Conservation (phyloP, 2,797 vertebrate species). For the Okamejei kenojei region DNA sequence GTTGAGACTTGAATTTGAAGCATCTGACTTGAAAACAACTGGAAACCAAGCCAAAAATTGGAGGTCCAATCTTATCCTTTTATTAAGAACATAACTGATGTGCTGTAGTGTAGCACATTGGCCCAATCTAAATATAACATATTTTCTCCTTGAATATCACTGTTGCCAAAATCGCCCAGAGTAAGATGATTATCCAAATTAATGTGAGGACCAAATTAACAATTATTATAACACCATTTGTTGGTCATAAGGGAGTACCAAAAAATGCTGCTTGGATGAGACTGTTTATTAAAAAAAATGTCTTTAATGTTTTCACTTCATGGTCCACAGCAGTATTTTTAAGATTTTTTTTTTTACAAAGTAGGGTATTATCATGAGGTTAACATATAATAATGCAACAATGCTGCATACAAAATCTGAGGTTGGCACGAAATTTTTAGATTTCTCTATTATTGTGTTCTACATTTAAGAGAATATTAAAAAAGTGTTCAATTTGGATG, state of each 20-base stretch:
- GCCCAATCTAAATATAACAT: neutral
- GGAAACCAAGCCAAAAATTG: neutral
- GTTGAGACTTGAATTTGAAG: neutral
- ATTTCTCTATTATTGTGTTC: neutral
- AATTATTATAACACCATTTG: neutral
- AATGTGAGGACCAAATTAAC: neutral
- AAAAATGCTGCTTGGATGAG: neutral
- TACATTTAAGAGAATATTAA: neutral
- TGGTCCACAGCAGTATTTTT: neutral
- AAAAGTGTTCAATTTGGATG: neutral
- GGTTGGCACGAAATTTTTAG: neutral
- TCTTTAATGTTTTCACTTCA: neutral
- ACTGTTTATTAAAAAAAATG: neutral
- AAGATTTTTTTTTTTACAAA: neutral
- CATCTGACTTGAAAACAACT: neutral
- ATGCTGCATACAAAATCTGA: neutral
- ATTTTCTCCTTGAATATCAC: neutral
- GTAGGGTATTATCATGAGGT: neutral
- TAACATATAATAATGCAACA: too few relatives aligned
- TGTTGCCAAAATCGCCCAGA: neutral
- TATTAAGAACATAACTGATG: neutral
- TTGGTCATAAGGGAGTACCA: neutral
- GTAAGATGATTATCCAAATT: neutral
- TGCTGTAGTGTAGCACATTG: neutral
- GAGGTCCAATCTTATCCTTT: neutral